Percentiles rank a stretch among this genome's conserved stretches.
Evolutionary conservation across 2,888 invertebrate genomes (phyloP).

Genomic region (Odontothrips loti): DNA sequence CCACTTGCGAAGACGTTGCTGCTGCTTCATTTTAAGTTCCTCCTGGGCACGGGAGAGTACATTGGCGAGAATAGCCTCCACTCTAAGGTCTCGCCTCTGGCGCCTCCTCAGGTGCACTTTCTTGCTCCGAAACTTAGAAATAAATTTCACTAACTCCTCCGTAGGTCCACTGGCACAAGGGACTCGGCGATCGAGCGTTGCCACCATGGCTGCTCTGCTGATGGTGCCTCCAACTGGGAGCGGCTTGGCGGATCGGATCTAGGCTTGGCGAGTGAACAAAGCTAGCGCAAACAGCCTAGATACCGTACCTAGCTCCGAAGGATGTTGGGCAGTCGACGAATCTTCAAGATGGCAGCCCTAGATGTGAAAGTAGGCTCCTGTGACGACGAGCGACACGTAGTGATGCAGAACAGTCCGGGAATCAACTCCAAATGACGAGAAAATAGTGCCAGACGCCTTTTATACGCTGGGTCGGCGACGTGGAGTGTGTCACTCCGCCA

Average conservation of each 20-base stretch:
- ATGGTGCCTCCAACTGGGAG: background rate
- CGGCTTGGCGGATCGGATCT: background rate
- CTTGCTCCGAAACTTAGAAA: constrained; percentile 37
- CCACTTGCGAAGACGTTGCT: constrained; percentile 60
- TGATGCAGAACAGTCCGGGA: background rate
- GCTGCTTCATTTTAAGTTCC: constrained; percentile 59
- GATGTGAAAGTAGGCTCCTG: background rate
- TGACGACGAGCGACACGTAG: background rate
- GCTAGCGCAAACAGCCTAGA: constrained; percentile 11
- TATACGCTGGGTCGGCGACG: background rate
- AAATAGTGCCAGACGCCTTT: background rate
- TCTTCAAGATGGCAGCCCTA: background rate
- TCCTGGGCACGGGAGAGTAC: constrained; percentile 57
- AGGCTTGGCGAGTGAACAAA: constrained; percentile 4
- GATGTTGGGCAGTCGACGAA: background rate
- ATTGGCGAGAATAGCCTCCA: constrained; percentile 61
- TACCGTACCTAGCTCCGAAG: constrained; percentile 12
- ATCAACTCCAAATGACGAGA: background rate
- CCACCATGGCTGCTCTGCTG: background rate
- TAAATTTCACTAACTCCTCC: constrained; percentile 37
- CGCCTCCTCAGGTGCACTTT: constrained; percentile 41
- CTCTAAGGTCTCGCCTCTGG: constrained; percentile 58
- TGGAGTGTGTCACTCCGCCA: background rate
- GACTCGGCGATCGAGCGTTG: background rate
- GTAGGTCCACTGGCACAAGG: constrained; percentile 34